These are phyloP conservation scores for Penaeus indicus DNA, from an alignment of 1,140 invertebrate genomes.

Conservation along the genomic window DNA sequence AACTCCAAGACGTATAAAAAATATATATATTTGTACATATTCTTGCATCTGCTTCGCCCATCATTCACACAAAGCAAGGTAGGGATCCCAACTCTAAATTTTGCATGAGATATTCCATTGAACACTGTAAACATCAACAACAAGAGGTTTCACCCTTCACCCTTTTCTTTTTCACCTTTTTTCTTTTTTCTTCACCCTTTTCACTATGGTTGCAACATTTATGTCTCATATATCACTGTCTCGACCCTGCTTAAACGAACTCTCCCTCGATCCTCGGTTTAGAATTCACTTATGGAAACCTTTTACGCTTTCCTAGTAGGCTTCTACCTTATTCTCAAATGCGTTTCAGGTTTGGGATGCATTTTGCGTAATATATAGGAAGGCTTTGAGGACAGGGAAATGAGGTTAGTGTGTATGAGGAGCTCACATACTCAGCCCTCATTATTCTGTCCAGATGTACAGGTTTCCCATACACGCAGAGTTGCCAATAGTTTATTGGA, in stretches of 20 bases:
- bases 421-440: constrained; percentile 29
- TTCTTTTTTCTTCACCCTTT: too few relatives aligned
- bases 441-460: constrained; percentile 55
- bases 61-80: constrained; percentile 1
- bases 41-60: neutral
- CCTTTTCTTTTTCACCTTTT: constrained; percentile 25
- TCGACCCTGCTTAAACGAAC: constrained; percentile 31
- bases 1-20: neutral
- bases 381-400: neutral
- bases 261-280: neutral
- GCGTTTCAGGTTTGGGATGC: neutral
- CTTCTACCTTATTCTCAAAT: too few relatives aligned
- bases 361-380: too few relatives aligned
- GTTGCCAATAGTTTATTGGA: constrained; percentile 20
- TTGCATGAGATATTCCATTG: constrained; percentile 45
- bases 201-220: constrained; percentile 59
- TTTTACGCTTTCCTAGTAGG: too few relatives aligned
- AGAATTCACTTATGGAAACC: too few relatives aligned
- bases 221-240: constrained; percentile 56
- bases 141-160: constrained; percentile 50
- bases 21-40: constrained; percentile 22
- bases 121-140: constrained; percentile 31
- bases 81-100: neutral
- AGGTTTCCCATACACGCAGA: constrained; percentile 55
- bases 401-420: constrained; percentile 24